Evolutionary conservation across 2,113 vertebrate species (phyloP).

Genomic region (Xenus cinereus): DNA sequence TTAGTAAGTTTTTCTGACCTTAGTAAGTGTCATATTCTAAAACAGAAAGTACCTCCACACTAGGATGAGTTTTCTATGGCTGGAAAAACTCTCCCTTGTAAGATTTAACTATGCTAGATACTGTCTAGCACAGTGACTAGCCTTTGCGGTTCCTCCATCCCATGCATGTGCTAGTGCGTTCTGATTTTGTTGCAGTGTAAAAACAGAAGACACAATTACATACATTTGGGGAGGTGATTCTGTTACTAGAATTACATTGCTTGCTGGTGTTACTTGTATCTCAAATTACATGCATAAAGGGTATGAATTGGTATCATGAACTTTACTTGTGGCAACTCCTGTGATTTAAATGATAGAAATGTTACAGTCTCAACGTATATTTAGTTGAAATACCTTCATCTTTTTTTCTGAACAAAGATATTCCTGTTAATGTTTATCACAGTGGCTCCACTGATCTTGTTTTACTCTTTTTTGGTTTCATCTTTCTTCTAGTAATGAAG

Average conservation of each 20-base stretch:
- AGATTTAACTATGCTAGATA: background rate
- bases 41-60: background rate
- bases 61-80: background rate
- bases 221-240: background rate
- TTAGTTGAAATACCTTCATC: background rate
- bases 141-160: background rate
- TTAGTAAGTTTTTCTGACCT: background rate
- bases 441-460: background rate
- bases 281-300: background rate
- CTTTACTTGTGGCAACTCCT: background rate
- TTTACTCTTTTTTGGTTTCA: background rate
- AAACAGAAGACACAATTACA: background rate
- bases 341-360: background rate
- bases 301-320: background rate
- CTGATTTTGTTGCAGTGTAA: background rate
- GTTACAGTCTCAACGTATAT: background rate
- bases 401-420: background rate
- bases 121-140: background rate
- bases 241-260: background rate
- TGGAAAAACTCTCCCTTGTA: background rate
- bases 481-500: constrained; percentile 86
- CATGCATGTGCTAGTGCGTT: background rate
- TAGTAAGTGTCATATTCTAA: background rate
- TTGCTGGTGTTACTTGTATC: background rate
- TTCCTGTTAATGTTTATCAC: background rate